phyloP scores from a whole-genome alignment of 2,797 vertebrate genomes.

The Pelochelys cantorii region DNA sequence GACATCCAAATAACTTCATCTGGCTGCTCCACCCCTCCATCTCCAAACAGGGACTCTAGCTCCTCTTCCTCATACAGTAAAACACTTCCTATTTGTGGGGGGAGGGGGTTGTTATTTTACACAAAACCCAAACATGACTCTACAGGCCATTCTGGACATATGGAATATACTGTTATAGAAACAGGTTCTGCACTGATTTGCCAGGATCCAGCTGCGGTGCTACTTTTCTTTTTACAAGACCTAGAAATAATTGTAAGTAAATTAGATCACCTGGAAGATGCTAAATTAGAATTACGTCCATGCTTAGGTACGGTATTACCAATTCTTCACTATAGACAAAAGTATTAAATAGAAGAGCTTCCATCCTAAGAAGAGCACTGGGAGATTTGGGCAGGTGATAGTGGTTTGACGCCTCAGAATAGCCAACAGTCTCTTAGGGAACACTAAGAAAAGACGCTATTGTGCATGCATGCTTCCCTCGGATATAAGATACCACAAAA shows the following conservation, averaged over 20 bases:
- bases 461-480: not conserved
- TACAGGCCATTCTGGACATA: not conserved
- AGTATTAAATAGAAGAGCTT: not conserved
- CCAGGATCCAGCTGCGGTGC: not conserved
- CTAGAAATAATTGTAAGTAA: not conserved
- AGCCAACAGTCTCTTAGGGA: not conserved
- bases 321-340: not conserved
- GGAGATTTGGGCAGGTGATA: not conserved
- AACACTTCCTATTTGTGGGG: not conserved
- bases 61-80: not conserved
- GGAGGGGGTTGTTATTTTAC: too few relatives aligned
- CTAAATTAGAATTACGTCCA: not conserved
- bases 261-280: not conserved
- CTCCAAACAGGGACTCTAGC: not conserved
- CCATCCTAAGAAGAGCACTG: not conserved
- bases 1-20: not conserved
- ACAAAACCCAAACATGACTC: not conserved
- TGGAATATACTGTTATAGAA: not conserved
- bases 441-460: not conserved
- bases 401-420: not conserved
- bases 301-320: not conserved
- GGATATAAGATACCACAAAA: constrained; percentile 1
- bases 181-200: not conserved
- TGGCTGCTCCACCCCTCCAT: not conserved
- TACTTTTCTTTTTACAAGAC: not conserved